These are phyloP conservation scores for Omphaloscelis lunosa DNA, from an alignment of 2,888 invertebrate species.

Conservation along the genomic window DNA sequence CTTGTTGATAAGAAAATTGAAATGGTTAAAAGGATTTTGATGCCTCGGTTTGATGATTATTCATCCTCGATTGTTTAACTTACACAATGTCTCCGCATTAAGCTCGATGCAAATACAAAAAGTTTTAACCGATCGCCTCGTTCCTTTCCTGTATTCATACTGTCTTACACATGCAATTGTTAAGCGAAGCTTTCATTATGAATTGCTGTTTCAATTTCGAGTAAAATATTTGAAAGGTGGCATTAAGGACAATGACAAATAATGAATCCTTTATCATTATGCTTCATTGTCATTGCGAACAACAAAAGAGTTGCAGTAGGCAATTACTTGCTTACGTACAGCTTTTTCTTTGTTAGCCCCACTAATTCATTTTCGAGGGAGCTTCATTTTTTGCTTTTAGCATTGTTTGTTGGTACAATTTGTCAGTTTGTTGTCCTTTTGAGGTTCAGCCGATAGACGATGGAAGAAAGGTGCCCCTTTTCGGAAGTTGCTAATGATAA, in stretches of 20 bases:
- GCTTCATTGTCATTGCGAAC: conserved; percentile 65
- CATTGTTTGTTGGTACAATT: conserved; percentile 87
- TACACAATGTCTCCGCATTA: conserved; percentile 60
- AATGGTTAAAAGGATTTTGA: conserved; percentile 76
- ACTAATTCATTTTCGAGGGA: conserved; percentile 74
- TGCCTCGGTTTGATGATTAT: conserved; percentile 58
- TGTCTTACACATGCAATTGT: conserved; percentile 68
- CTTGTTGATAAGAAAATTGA: conserved; percentile 74
- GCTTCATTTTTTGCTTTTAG: conserved; percentile 73
- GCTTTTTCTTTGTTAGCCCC: conserved; percentile 74
- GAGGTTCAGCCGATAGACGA: conserved; percentile 80
- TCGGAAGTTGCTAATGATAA: conserved; percentile 89
- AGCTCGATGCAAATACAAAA: conserved; percentile 47
- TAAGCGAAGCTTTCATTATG: conserved; percentile 61
- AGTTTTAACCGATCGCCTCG: conserved; percentile 43
- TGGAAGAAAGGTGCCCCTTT: conserved; percentile 83
- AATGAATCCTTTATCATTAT: conserved; percentile 68
- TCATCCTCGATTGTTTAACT: conserved; percentile 63
- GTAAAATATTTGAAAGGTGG: conserved; percentile 72
- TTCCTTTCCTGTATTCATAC: conserved; percentile 55
- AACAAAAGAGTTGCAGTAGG: conserved; percentile 75
- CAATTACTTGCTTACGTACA: conserved; percentile 77
- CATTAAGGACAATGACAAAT: conserved; percentile 65
- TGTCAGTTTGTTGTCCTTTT: conserved; percentile 88
- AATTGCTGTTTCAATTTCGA: conserved; percentile 65